These are phyloP conservation scores for Probaryconus sp. DNA, from an alignment of 1,140 invertebrate genomes.

Conservation along the genomic window DNA sequence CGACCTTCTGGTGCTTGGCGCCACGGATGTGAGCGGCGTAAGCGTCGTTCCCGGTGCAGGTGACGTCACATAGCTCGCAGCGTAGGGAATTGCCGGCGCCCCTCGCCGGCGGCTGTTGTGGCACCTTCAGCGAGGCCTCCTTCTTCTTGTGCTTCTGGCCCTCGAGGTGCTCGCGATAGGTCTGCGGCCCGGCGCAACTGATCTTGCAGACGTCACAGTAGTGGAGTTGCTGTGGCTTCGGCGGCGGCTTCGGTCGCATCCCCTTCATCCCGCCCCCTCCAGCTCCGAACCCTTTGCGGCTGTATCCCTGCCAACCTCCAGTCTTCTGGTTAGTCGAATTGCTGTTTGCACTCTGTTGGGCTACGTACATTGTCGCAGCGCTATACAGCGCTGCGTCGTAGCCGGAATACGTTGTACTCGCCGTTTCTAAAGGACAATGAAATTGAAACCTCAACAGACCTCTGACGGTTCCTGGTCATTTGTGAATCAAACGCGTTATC, in stretches of 20 bases:
- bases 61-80: slow-evolving; percentile 97
- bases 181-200: slow-evolving; percentile 96
- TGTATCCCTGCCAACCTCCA: slow-evolving; percentile 85
- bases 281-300: slow-evolving; percentile 83
- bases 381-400: slow-evolving; percentile 96
- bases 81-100: slow-evolving; percentile 85
- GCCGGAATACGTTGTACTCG: slow-evolving; percentile 84
- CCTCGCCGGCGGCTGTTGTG: slow-evolving; percentile 76
- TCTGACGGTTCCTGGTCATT: too few species aligned
- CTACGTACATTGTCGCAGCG: slow-evolving; percentile 94
- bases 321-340: slow-evolving; percentile 79
- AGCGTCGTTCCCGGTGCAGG: slow-evolving; percentile 97
- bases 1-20: slow-evolving; percentile 98
- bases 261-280: slow-evolving; percentile 80
- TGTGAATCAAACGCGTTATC: too few species aligned
- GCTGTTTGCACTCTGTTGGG: slow-evolving; percentile 86
- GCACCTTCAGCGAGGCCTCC: slow-evolving; percentile 92
- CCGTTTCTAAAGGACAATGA: slow-evolving; percentile 77
- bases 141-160: slow-evolving; percentile 99
- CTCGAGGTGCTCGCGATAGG: slow-evolving; percentile 97
- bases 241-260: slow-evolving; percentile 87
- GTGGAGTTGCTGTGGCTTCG: slow-evolving; percentile 93
- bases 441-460: slow-evolving; percentile 77
- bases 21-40: slow-evolving; percentile 98
- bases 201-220: slow-evolving; percentile 99